Evolutionary conservation across 2,113 vertebrate species (phyloP).

Genomic region (Pomatostomus ruficeps): DNA sequence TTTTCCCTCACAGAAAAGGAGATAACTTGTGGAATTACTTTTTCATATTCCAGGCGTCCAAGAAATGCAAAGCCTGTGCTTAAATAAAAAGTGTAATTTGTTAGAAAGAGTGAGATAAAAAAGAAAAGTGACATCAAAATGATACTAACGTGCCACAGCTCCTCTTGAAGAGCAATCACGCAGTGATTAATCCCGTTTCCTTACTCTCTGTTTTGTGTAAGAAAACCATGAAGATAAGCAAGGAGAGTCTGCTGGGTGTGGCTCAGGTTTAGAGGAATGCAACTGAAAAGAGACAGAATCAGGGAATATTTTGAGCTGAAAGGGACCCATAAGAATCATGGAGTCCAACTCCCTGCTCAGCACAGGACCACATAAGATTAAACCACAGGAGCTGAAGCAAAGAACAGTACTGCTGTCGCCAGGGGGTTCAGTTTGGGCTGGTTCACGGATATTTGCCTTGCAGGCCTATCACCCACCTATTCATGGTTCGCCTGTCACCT

Average conservation of each 20-base stretch:
- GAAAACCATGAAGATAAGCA: background rate
- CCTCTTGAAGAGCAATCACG: background rate
- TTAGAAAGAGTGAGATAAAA: background rate
- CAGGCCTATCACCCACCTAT: background rate
- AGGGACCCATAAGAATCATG: background rate
- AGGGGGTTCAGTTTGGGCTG: background rate
- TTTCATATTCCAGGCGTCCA: background rate
- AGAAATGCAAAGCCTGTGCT: background rate
- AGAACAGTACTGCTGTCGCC: rapidly evolving
- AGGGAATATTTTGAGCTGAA: background rate
- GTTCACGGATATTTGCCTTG: background rate
- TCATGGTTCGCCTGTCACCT: background rate
- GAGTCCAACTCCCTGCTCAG: background rate
- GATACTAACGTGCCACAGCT: background rate
- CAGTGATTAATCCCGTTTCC: background rate
- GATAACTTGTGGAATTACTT: background rate
- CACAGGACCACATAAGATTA: background rate
- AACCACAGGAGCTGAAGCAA: background rate
- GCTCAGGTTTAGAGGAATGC: background rate
- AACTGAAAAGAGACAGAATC: background rate
- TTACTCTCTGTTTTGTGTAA: background rate
- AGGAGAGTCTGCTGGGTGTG: background rate
- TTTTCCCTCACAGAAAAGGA: background rate
- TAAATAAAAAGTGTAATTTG: background rate
- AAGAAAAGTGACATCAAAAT: background rate